phyloP scores from a whole-genome alignment of 2,797 vertebrate genomes.

The Thamnophis elegans region DNA sequence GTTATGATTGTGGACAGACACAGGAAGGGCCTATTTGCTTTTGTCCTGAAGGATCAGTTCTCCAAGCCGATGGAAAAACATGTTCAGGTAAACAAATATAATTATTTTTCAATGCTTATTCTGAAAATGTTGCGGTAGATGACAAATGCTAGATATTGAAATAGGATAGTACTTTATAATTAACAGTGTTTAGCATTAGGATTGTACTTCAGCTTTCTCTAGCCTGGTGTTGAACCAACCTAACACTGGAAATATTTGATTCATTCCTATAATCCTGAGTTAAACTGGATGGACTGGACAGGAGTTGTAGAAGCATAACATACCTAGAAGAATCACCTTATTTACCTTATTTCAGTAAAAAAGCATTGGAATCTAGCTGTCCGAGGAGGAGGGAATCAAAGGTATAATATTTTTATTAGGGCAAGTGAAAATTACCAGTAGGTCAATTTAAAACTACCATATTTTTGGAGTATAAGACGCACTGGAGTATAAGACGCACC shows the following conservation, averaged over 20 bases:
- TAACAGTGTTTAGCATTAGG: background rate
- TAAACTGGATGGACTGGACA: background rate
- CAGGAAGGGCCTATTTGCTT: conserved; percentile 78
- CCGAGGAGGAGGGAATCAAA: background rate
- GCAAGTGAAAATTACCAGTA: background rate
- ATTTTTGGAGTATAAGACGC: no score
- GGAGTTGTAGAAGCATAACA: background rate
- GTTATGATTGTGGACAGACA: conserved; percentile 80
- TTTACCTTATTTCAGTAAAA: background rate
- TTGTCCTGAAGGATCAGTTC: conserved; percentile 85
- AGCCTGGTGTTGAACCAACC: background rate
- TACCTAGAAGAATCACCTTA: background rate
- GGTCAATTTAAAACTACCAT: background rate
- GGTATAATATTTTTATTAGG: background rate
- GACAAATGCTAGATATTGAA: background rate
- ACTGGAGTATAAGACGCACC: no score
- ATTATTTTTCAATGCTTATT: background rate
- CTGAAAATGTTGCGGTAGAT: background rate
- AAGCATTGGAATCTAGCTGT: background rate
- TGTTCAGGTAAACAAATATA: conserved; percentile 80
- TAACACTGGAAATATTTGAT: background rate
- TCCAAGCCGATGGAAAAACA: conserved; percentile 78
- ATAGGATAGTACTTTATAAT: background rate
- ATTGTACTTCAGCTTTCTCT: background rate
- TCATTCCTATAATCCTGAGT: background rate